Conservation (phyloP, 2,888 invertebrate species). For the Eledona agricola region DNA sequence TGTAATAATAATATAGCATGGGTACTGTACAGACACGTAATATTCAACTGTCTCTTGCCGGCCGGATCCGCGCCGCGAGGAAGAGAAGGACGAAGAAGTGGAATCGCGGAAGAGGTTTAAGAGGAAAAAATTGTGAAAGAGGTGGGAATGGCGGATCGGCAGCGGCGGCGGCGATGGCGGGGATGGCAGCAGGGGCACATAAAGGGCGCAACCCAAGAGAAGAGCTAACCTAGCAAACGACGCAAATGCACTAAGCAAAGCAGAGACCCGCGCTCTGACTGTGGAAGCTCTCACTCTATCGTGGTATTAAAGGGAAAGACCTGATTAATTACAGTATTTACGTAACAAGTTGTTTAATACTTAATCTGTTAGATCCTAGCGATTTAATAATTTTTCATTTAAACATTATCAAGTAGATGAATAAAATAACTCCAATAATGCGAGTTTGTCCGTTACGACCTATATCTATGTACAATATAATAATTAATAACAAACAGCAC, state of each 20-base stretch:
- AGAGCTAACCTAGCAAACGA: slow-evolving; percentile 60
- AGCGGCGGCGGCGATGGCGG: slow-evolving; percentile 42
- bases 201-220: slow-evolving; percentile 60
- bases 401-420: slow-evolving; percentile 54
- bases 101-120: not conserved
- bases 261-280: slow-evolving; percentile 63
- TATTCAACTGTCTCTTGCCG: slow-evolving; percentile 37
- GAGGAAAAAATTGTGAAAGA: not conserved
- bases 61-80: slow-evolving; percentile 18
- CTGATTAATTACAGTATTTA: slow-evolving; percentile 49
- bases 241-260: slow-evolving; percentile 61
- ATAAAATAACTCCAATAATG: slow-evolving; percentile 55
- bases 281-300: slow-evolving; percentile 63
- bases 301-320: slow-evolving; percentile 63
- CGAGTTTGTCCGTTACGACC: slow-evolving; percentile 53
- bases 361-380: slow-evolving; percentile 56
- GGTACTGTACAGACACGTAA: slow-evolving; percentile 50
- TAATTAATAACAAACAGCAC: slow-evolving; percentile 41
- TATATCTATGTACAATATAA: slow-evolving; percentile 50
- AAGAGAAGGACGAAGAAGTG: not conserved
- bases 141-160: slow-evolving; percentile 26
- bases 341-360: slow-evolving; percentile 55
- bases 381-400: slow-evolving; percentile 49
- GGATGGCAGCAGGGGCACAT: slow-evolving; percentile 54
- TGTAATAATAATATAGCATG: slow-evolving; percentile 61